Conservation (phyloP, 2,888 invertebrate genomes). For the Hyles lineata region DNA sequence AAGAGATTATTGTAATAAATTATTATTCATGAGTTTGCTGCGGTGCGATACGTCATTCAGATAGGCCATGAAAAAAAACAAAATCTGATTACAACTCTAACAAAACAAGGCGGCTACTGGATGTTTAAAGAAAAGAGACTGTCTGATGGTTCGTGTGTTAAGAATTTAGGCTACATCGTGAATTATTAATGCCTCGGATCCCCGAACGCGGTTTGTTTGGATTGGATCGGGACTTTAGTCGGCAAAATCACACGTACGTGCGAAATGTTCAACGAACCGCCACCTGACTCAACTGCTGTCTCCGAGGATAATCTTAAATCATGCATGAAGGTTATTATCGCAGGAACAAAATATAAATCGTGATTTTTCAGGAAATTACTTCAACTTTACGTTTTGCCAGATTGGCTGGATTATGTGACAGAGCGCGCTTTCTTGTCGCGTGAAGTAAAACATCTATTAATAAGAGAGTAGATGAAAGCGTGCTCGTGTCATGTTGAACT, state of each 20-base stretch:
- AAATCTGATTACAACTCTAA: neutral
- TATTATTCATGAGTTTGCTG: too few relatives aligned
- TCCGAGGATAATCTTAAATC: constrained; percentile 24
- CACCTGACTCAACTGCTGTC: constrained; percentile 10
- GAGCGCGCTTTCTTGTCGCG: neutral
- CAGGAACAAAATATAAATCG: constrained; percentile 20
- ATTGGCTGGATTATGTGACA: neutral
- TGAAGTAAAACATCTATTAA: too few relatives aligned
- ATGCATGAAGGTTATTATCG: constrained; percentile 30
- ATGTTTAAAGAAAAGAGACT: neutral
- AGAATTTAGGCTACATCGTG: constrained; percentile 35
- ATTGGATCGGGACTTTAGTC: constrained; percentile 36
- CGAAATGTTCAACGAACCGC: constrained; percentile 44
- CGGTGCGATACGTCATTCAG: too few relatives aligned
- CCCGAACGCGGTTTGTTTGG: constrained; percentile 40
- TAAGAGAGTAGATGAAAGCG: too few relatives aligned
- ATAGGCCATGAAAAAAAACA: neutral
- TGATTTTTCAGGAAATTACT: neutral
- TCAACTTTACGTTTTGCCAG: neutral
- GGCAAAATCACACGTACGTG: constrained; percentile 36
- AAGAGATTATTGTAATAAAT: too few relatives aligned
- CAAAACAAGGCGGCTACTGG: neutral
- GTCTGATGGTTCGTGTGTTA: constrained; percentile 22
- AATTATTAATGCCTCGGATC: constrained; percentile 38
- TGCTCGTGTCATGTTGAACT: too few relatives aligned